Evolutionary conservation across 2,797 vertebrate genomes (phyloP).

Genomic region (Microctenopoma steveboyesi): DNA sequence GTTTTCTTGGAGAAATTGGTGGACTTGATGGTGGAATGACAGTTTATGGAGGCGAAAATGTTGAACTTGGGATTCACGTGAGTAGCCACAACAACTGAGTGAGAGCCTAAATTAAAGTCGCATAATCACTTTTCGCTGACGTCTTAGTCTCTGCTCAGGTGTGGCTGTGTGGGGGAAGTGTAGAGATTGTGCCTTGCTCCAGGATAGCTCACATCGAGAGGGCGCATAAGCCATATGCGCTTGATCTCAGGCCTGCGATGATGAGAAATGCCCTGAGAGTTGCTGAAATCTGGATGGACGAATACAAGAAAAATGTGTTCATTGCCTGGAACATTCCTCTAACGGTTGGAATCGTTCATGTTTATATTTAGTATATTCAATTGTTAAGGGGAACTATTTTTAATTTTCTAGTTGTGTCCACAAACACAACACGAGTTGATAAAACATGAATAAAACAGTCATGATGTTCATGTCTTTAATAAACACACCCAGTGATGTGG

Average conservation of each 20-base stretch:
- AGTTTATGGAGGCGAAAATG: constrained; percentile 85
- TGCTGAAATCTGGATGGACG: constrained; percentile 92
- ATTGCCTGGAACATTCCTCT: constrained; percentile 92
- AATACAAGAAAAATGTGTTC: constrained; percentile 90
- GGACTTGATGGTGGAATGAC: constrained; percentile 81
- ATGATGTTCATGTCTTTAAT: no score
- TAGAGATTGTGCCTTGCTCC: constrained; percentile 93
- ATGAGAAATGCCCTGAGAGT: constrained; percentile 90
- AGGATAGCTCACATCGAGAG: constrained; percentile 91
- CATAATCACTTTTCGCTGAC: neutral
- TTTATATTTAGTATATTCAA: neutral
- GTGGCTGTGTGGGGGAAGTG: constrained; percentile 92
- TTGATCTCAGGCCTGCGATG: constrained; percentile 84
- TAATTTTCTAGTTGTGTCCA: no score
- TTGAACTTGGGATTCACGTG: constrained; percentile 84
- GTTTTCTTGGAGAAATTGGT: constrained; percentile 82
- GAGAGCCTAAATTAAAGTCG: neutral
- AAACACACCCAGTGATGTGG: no score
- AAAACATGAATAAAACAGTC: no score
- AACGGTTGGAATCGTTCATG: constrained; percentile 65
- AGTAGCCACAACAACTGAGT: constrained; percentile 15
- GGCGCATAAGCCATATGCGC: constrained; percentile 89
- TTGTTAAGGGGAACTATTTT: no score
- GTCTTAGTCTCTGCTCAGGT: constrained; percentile 75
- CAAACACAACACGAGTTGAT: no score